Evolutionary conservation across 2,113 vertebrate species (phyloP).

Genomic region (Plectropomus leopardus): DNA sequence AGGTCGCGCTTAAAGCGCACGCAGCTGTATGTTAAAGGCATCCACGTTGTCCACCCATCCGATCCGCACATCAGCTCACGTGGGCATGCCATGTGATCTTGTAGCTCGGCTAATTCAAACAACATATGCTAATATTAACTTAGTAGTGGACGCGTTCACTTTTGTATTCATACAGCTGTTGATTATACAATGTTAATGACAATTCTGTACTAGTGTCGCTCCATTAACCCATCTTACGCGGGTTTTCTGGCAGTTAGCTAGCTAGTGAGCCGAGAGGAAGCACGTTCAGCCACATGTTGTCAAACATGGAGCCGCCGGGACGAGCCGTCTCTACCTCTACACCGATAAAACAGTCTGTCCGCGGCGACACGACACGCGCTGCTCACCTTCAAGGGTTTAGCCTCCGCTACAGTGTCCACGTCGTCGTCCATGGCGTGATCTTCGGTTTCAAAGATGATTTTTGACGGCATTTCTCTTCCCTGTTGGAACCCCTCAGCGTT

Average conservation of each 20-base stretch:
- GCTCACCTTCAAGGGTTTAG: conserved; percentile 70
- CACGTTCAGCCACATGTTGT: conserved; percentile 65
- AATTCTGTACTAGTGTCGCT: too few species aligned
- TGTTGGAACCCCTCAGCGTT: conserved; percentile 55
- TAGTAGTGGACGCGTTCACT: not conserved
- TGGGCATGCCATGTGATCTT: conserved; percentile 29
- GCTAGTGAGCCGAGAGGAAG: conserved; percentile 31
- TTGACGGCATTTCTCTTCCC: conserved; percentile 79
- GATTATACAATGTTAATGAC: fast-evolving
- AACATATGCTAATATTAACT: not conserved
- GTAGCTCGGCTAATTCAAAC: conserved; percentile 6
- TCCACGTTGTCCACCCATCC: not conserved
- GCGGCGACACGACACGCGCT: not conserved
- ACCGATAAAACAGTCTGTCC: not conserved
- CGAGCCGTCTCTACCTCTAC: not conserved
- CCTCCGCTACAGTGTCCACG: conserved; percentile 55
- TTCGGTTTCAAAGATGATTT: conserved; percentile 68
- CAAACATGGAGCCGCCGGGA: conserved; percentile 44
- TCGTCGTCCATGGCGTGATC: conserved; percentile 60
- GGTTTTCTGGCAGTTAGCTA: not conserved
- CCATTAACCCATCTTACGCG: fast-evolving
- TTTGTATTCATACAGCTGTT: fast-evolving
- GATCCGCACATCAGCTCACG: conserved; percentile 2
- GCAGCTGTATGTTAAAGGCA: fast-evolving
- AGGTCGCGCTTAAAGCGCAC: not conserved